These are phyloP conservation scores for Agrotis puta DNA, from an alignment of 2,888 invertebrate species.

Conservation along the genomic window DNA sequence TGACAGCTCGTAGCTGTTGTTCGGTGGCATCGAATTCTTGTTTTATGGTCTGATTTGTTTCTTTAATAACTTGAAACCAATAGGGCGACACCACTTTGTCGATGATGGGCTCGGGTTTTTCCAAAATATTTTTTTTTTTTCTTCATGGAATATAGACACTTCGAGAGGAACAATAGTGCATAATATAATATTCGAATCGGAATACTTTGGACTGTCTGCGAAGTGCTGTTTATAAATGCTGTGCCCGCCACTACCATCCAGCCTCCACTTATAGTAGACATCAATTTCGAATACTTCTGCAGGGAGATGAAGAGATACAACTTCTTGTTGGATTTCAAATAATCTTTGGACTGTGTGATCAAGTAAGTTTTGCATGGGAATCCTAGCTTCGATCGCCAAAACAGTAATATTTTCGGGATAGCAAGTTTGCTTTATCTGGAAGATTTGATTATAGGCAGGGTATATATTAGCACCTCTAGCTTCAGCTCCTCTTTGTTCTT, in stretches of 20 bases:
- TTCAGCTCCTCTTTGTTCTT: conserved; percentile 36
- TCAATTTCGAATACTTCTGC: conserved; percentile 10
- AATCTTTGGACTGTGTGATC: conserved; percentile 19
- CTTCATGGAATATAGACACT: conserved; percentile 2
- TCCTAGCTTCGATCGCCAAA: conserved; percentile 13
- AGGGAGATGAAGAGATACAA: conserved; percentile 9
- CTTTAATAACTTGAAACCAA: conserved; percentile 20
- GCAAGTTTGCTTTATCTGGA: conserved; percentile 15
- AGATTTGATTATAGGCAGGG: conserved; percentile 24
- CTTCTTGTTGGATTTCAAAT: conserved; percentile 10
- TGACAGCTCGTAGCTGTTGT: conserved; percentile 10
- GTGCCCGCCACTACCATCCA: conserved; percentile 34
- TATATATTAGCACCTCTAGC: conserved; percentile 37
- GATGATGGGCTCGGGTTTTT: conserved; percentile 19
- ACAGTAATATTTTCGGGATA: conserved; percentile 22
- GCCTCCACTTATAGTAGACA: conserved; percentile 26
- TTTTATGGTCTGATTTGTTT: conserved; percentile 22
- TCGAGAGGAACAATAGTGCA: conserved; percentile 15
- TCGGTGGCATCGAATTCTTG: conserved; percentile 15
- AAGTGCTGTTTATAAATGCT: conserved; percentile 31
- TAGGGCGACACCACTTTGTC: conserved; percentile 7
- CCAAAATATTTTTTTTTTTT: conserved; percentile 11
- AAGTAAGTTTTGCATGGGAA: conserved; percentile 13
- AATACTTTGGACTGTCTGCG: conserved; percentile 15
- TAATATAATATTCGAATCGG: conserved; percentile 19